A percentile compares a stretch with the other conserved stretches of the same genome.
Evolutionary conservation across 2,113 vertebrate genomes (phyloP).

Genomic region (Chlorodrepanis virens): DNA sequence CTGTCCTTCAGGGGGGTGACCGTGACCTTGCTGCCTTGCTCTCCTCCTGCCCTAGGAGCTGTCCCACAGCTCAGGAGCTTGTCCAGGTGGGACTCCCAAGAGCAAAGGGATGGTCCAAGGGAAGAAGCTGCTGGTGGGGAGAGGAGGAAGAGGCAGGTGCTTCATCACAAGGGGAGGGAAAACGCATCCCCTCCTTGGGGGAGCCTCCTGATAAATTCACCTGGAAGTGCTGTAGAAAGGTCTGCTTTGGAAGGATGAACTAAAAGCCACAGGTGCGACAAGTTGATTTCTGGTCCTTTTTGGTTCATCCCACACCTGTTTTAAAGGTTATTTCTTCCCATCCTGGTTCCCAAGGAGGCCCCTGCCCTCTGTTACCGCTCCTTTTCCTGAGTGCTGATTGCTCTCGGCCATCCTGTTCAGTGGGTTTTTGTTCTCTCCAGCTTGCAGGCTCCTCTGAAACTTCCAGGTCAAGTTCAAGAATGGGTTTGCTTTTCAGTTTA

Average conservation of each 20-base stretch:
- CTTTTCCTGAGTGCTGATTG: background rate
- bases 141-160: background rate
- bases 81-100: background rate
- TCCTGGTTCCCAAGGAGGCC: background rate
- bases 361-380: accelerated
- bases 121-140: background rate
- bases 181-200: accelerated
- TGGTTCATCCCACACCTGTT: background rate
- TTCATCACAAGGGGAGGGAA: background rate
- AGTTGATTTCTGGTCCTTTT: background rate
- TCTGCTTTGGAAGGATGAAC: background rate
- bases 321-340: accelerated
- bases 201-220: background rate
- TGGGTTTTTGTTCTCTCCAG: background rate
- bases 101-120: accelerated
- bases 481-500: background rate
- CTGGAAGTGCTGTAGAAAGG: background rate
- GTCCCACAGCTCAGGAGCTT: background rate
- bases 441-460: background rate
- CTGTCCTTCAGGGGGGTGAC: accelerated
- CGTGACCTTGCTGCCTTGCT: accelerated
- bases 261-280: background rate
- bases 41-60: background rate
- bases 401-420: background rate
- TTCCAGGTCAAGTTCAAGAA: background rate